Percentiles rank a stretch among this genome's conserved stretches.
phyloP scores from a whole-genome alignment of 2,888 invertebrate species.

The Bhutanitis thaidina region DNA sequence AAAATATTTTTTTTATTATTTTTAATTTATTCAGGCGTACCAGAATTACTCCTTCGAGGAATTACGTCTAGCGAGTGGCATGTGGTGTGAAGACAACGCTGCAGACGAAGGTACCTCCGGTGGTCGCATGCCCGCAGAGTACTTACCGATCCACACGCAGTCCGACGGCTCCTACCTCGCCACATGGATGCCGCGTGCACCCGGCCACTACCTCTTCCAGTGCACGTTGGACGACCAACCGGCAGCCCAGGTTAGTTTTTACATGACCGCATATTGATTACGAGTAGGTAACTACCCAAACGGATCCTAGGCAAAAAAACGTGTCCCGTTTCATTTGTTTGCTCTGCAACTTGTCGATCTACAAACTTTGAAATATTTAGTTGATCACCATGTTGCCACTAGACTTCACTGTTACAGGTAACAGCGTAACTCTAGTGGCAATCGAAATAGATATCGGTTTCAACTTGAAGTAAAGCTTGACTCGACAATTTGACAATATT shows the following conservation, averaged over 20 bases:
- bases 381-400: too few relatives aligned
- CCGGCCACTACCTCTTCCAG: constrained; percentile 93
- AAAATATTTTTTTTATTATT: too few relatives aligned
- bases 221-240: constrained; percentile 93
- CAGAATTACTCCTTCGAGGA: constrained; percentile 98
- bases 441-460: too few relatives aligned
- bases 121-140: constrained; percentile 80
- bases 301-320: too few relatives aligned
- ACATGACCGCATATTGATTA: neutral
- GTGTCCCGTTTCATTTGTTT: too few relatives aligned
- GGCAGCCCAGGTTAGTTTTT: constrained; percentile 80
- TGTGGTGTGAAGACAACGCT: constrained; percentile 65
- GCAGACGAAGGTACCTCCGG: constrained; percentile 47
- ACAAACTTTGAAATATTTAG: too few relatives aligned
- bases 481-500: too few relatives aligned
- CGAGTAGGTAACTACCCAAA: too few relatives aligned
- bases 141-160: constrained; percentile 87
- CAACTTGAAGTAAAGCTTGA: too few relatives aligned
- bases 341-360: too few relatives aligned
- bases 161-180: constrained; percentile 78
- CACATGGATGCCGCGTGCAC: constrained; percentile 94
- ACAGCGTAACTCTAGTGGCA: too few relatives aligned
- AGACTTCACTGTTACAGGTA: too few relatives aligned
- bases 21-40: constrained; percentile 85
- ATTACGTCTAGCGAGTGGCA: constrained; percentile 81